phyloP scores from a whole-genome alignment of 2,113 vertebrate genomes.

The Rhynchomys soricoides region DNA sequence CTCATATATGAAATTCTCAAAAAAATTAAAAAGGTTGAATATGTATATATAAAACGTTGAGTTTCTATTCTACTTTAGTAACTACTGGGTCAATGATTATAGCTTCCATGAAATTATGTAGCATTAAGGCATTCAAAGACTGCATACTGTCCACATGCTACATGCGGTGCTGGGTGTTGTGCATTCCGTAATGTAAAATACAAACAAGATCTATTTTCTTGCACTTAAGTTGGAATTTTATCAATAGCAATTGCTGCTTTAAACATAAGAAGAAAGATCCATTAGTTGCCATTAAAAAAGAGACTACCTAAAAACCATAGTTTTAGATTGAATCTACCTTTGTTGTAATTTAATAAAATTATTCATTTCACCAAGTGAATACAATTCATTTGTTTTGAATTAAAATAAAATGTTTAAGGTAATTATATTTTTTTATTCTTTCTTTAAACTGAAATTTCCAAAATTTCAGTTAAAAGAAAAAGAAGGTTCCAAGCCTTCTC shows the following conservation, averaged over 20 bases:
- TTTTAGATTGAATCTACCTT: not conserved
- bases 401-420: constrained; percentile 40
- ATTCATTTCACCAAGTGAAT: not conserved
- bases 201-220: not conserved
- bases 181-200: not conserved
- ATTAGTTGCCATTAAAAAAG: not conserved
- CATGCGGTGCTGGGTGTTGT: not conserved
- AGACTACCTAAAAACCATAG: not conserved
- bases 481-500: not conserved
- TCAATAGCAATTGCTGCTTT: not conserved
- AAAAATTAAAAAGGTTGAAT: not conserved
- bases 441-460: constrained; percentile 27
- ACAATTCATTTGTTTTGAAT: constrained; percentile 32
- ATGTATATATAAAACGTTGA: not conserved
- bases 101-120: not conserved
- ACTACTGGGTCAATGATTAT: not conserved
- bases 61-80: not conserved
- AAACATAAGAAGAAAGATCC: not conserved
- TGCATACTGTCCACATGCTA: not conserved
- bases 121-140: not conserved
- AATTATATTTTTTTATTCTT: not conserved
- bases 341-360: not conserved
- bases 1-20: not conserved
- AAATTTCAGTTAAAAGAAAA: too few species aligned
- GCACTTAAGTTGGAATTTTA: not conserved